These are phyloP conservation scores for Dicyrtoma fusca DNA, from an alignment of 2,888 invertebrate genomes.

Conservation along the genomic window DNA sequence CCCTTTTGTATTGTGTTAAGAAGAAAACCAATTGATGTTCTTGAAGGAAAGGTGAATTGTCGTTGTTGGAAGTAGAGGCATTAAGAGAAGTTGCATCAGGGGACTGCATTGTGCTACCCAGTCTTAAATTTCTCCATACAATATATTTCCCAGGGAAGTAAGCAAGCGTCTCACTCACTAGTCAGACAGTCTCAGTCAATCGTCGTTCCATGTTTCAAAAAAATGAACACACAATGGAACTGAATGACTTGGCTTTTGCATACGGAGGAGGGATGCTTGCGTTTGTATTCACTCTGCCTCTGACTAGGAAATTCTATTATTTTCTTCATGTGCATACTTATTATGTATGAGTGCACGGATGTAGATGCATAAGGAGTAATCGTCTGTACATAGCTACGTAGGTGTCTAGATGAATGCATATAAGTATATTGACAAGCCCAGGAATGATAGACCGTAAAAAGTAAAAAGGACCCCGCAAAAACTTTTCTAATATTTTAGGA, in stretches of 20 bases:
- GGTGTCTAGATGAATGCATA: not conserved
- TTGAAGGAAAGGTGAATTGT: constrained; percentile 25
- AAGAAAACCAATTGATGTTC: constrained; percentile 16
- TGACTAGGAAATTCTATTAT: not conserved
- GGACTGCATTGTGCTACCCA: not conserved
- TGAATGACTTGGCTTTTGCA: not conserved
- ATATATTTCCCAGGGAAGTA: not conserved
- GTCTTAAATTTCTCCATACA: not conserved
- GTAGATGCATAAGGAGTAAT: not conserved
- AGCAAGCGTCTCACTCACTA: not conserved
- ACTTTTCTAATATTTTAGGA: too few species aligned
- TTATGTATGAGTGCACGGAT: not conserved
- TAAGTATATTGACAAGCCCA: too few species aligned
- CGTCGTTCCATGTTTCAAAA: not conserved
- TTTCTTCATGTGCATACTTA: not conserved
- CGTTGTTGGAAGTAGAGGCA: constrained; percentile 3
- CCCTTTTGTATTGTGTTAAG: constrained; percentile 9
- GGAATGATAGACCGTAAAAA: too few species aligned
- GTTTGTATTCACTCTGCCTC: not conserved
- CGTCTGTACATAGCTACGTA: not conserved
- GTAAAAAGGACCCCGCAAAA: too few species aligned
- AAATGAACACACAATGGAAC: not conserved
- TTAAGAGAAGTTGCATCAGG: constrained; percentile 4
- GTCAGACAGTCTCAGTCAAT: not conserved
- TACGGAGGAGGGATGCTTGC: too few species aligned